Conservation (phyloP, 2,113 vertebrate genomes). For the Syngnathus scovelli region DNA sequence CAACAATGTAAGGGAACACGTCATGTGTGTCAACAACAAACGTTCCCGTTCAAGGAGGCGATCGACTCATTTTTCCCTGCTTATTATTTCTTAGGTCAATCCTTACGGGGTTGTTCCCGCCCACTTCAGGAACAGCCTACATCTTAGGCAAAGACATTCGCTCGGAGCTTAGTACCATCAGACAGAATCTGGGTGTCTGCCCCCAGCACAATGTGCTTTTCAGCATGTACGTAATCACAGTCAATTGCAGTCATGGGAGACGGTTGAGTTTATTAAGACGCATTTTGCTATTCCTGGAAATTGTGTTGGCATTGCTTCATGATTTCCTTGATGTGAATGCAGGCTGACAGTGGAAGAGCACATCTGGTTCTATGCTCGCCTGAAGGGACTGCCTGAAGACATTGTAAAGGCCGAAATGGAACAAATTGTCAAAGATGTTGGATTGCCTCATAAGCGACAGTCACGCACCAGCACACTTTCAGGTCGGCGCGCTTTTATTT, state of each 20-base stretch:
- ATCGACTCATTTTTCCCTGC: not conserved
- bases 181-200: conserved; percentile 92
- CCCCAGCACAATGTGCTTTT: conserved; percentile 97
- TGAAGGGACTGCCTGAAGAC: conserved; percentile 87
- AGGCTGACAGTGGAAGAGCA: conserved; percentile 98
- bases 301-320: not conserved
- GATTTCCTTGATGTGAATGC: conserved; percentile 9
- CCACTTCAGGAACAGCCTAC: conserved; percentile 93
- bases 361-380: conserved; percentile 95
- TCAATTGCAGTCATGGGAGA: not conserved
- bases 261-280: not conserved
- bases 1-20: conserved; percentile 85
- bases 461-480: conserved; percentile 86
- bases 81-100: conserved; percentile 80
- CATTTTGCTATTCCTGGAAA: not conserved
- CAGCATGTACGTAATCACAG: conserved; percentile 79
- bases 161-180: conserved; percentile 83
- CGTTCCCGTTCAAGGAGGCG: not conserved
- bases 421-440: conserved; percentile 87
- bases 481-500: conserved; percentile 66
- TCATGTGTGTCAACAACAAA: not conserved
- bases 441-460: conserved; percentile 86
- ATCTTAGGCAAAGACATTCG: conserved; percentile 95
- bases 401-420: conserved; percentile 89
- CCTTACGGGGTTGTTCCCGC: conserved; percentile 93